These are phyloP conservation scores for Geotrupes spiniger DNA, from an alignment of 2,888 invertebrate genomes.

Conservation along the genomic window DNA sequence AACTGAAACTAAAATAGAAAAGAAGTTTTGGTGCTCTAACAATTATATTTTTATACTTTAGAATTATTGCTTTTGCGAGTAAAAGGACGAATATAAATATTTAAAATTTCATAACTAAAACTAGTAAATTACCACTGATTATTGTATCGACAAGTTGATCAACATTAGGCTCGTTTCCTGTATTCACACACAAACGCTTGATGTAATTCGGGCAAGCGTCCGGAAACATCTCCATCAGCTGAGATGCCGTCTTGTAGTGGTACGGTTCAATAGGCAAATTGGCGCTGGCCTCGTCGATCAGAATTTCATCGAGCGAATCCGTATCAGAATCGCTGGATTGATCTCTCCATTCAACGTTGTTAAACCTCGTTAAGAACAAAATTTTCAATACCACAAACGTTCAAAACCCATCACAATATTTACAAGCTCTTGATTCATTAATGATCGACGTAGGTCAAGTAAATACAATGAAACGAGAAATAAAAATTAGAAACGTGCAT, in stretches of 20 bases:
- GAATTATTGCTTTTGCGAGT: not conserved
- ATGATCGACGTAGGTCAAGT: no score
- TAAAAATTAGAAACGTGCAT: no score
- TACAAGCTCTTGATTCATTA: no score
- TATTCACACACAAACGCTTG: slow-evolving; percentile 29
- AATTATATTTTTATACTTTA: no score
- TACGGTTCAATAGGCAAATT: not conserved
- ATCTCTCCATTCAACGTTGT: not conserved
- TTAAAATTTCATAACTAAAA: slow-evolving; percentile 3
- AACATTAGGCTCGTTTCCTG: slow-evolving; percentile 23
- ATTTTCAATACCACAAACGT: no score
- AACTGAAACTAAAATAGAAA: no score
- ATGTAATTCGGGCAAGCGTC: slow-evolving; percentile 37
- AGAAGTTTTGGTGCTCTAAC: no score
- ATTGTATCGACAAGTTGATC: slow-evolving; percentile 31
- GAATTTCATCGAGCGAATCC: not conserved
- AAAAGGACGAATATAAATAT: not conserved
- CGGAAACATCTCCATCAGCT: slow-evolving; percentile 39
- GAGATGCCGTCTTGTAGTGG: slow-evolving; percentile 13
- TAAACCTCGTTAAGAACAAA: no score
- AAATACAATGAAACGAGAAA: no score
- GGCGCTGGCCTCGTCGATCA: not conserved
- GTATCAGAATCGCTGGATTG: not conserved
- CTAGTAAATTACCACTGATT: slow-evolving; percentile 23
- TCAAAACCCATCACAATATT: no score